These are phyloP conservation scores for Gopherus evgoodei DNA, from an alignment of 2,113 vertebrate species.

Conservation along the genomic window DNA sequence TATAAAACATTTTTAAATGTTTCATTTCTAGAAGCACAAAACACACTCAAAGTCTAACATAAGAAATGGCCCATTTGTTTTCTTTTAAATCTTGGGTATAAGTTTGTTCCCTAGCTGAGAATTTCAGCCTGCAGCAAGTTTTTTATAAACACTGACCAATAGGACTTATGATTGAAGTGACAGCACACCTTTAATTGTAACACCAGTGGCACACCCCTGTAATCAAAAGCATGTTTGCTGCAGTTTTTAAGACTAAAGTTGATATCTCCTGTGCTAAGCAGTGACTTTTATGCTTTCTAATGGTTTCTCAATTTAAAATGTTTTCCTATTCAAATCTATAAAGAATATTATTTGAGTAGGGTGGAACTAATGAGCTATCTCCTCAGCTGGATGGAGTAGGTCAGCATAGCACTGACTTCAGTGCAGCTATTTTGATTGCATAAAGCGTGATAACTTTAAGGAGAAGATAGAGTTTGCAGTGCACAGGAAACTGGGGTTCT, in stretches of 20 bases:
- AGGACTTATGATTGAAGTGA: constrained; percentile 59
- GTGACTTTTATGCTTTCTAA: background rate
- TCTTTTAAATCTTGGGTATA: constrained; percentile 34
- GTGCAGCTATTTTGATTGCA: constrained; percentile 4
- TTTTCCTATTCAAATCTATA: background rate
- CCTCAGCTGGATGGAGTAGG: background rate
- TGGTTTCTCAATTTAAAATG: background rate
- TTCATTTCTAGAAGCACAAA: constrained; percentile 38
- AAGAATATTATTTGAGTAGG: background rate
- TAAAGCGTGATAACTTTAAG: background rate
- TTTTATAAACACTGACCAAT: constrained; percentile 56
- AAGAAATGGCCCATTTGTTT: constrained; percentile 9
- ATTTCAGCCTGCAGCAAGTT: constrained; percentile 49
- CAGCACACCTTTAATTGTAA: constrained; percentile 62
- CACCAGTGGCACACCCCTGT: constrained; percentile 33
- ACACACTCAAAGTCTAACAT: constrained; percentile 17
- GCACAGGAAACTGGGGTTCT: background rate
- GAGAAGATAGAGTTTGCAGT: background rate
- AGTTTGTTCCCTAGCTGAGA: constrained; percentile 38
- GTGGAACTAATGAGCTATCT: background rate
- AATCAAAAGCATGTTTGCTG: constrained; percentile 37
- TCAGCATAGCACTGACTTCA: background rate
- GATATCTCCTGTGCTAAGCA: background rate
- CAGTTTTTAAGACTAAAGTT: constrained; percentile 46
- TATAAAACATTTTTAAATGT: background rate